Percentiles rank a stretch among this genome's conserved stretches.
Conservation (phyloP, 2,113 vertebrate genomes). For the Nesoenas mayeri region DNA sequence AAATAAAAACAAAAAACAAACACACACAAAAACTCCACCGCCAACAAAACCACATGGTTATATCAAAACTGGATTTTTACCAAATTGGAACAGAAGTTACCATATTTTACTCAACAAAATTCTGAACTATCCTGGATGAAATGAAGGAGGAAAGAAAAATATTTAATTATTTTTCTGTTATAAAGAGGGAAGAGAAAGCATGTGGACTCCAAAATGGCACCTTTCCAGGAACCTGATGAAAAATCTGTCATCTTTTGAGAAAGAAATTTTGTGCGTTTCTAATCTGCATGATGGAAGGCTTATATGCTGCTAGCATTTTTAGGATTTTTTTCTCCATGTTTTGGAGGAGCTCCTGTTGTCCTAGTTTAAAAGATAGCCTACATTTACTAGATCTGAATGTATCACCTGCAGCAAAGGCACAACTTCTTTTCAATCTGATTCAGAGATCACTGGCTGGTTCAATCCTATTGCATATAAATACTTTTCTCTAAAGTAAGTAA, state of each 20-base stretch:
- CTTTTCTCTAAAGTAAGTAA: background rate
- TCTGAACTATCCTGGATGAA: background rate
- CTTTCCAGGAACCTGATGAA: slow-evolving; percentile 54
- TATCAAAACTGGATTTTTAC: slow-evolving; percentile 20
- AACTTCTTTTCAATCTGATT: background rate
- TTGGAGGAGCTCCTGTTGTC: background rate
- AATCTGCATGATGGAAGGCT: background rate
- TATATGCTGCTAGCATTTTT: background rate
- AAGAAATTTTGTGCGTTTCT: slow-evolving; percentile 2
- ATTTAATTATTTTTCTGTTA: slow-evolving; percentile 36
- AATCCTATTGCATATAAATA: background rate
- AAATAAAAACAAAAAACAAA: background rate
- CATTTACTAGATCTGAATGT: background rate
- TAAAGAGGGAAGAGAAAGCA: background rate
- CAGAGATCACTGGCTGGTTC: background rate
- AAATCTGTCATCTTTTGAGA: slow-evolving; percentile 60
- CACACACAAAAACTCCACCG: too few species aligned
- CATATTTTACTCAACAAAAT: slow-evolving; percentile 26
- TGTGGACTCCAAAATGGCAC: slow-evolving; percentile 47
- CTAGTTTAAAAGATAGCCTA: background rate
- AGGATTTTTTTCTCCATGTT: background rate
- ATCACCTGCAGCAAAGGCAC: background rate
- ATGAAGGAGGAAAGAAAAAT: background rate
- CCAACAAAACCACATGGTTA: background rate
- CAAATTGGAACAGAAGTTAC: background rate